Conservation (phyloP, 2,888 invertebrate species). For the Actias luna region DNA sequence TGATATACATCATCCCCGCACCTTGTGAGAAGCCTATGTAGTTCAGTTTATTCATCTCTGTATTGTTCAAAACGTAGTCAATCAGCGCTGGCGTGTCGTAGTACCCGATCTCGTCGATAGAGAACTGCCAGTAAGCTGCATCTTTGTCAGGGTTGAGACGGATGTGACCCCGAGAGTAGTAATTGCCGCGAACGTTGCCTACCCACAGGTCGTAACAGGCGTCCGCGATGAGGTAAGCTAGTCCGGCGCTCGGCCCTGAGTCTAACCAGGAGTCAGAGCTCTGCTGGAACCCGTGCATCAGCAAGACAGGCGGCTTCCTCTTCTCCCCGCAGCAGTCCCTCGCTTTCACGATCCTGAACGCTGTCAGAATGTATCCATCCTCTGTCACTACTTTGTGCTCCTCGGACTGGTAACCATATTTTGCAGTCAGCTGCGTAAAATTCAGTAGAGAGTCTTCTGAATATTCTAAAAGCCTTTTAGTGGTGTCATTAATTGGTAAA, state of each 20-base stretch:
- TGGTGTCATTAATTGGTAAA: too few relatives aligned
- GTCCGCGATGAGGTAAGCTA: conserved; percentile 43
- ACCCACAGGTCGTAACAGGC: conserved; percentile 37
- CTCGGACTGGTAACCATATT: conserved; percentile 51
- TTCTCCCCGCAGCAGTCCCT: conserved; percentile 36
- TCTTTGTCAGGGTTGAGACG: conserved; percentile 54
- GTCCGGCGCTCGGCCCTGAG: conserved; percentile 50
- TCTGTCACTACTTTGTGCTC: conserved; percentile 55
- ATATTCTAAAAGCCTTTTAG: conserved; percentile 28
- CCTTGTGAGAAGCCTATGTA: conserved; percentile 90
- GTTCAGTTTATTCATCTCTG: conserved; percentile 46
- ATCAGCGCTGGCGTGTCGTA: conserved; percentile 87
- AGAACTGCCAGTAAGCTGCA: conserved; percentile 82
- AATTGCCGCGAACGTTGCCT: conserved; percentile 32
- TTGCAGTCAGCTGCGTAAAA: conserved; percentile 25
- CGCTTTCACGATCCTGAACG: conserved; percentile 48
- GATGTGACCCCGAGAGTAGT: conserved; percentile 75
- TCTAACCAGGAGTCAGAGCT: conserved; percentile 60
- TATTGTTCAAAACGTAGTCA: conserved; percentile 53
- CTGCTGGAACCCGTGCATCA: conserved; percentile 63
- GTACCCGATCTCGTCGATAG: conserved; percentile 88
- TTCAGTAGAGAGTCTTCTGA: conserved; percentile 28
- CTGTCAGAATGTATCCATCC: conserved; percentile 58
- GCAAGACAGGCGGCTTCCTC: conserved; percentile 46
- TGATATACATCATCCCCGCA: conserved; percentile 83